These are phyloP conservation scores for Acleris laterana DNA, from an alignment of 2,888 invertebrate genomes.

Conservation along the genomic window DNA sequence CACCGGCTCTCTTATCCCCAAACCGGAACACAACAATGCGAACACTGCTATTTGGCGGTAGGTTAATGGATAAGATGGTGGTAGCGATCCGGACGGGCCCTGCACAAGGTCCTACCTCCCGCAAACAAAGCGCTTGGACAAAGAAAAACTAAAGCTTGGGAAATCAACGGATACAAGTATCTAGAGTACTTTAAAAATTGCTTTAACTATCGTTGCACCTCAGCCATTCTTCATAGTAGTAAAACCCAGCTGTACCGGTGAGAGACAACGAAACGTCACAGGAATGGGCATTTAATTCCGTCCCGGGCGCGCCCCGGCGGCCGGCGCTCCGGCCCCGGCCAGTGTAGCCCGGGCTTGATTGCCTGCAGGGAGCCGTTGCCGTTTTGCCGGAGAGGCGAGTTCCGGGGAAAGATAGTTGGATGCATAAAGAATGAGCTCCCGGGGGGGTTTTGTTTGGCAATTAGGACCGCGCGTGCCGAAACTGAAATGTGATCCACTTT, in stretches of 20 bases:
- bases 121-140: too few relatives aligned
- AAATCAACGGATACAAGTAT: too few relatives aligned
- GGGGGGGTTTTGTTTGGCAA: conserved; percentile 13
- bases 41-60: too few relatives aligned
- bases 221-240: background rate
- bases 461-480: conserved; percentile 10
- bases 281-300: background rate
- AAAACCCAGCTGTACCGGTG: background rate
- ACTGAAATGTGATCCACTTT: background rate
- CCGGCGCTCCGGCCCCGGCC: background rate
- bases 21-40: too few relatives aligned
- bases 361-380: conserved; percentile 1
- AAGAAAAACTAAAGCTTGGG: too few relatives aligned
- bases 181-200: too few relatives aligned
- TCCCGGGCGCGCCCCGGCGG: background rate
- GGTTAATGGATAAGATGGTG: too few relatives aligned
- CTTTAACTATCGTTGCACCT: too few relatives aligned
- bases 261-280: background rate
- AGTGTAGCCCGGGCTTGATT: conserved; percentile 11
- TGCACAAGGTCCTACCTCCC: too few relatives aligned
- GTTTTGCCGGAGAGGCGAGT: conserved; percentile 1
- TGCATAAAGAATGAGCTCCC: conserved; percentile 18
- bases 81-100: too few relatives aligned
- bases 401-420: conserved; percentile 19
- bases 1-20: too few relatives aligned